Evolutionary conservation across 1,140 invertebrate genomes (phyloP).

Genomic region (Neelides sp.): DNA sequence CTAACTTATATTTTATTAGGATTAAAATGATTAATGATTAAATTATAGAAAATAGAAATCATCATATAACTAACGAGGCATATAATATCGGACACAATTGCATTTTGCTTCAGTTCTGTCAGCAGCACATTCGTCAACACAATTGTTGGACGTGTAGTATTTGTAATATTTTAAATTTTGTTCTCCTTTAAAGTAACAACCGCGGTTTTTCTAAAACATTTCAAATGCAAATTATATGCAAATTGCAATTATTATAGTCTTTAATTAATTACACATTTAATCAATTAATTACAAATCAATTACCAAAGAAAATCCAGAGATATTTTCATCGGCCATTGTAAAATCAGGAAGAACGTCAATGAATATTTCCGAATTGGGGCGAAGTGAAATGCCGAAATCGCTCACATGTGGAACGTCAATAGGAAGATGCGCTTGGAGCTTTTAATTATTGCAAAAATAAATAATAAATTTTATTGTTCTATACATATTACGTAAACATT

Average conservation of each 20-base stretch:
- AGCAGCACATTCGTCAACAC: constrained; percentile 28
- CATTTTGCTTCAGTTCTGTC: constrained; percentile 15
- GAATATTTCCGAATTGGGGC: constrained; percentile 23
- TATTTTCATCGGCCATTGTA: constrained; percentile 21
- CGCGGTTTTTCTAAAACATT: constrained; percentile 18
- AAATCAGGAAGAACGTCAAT: constrained; percentile 21
- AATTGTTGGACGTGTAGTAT: constrained; percentile 25
- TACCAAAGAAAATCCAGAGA: constrained; percentile 21
- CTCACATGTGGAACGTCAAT: constrained; percentile 23
- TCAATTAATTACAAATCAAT: not conserved
- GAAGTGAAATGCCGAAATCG: constrained; percentile 24
- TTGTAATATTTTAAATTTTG: constrained; percentile 18
- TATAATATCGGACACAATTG: constrained; percentile 24
- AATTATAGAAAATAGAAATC: not conserved
- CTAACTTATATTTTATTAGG: not conserved
- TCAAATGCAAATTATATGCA: not conserved
- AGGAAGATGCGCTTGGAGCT: constrained; percentile 21
- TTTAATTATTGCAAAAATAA: not conserved
- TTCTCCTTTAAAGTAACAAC: constrained; percentile 26
- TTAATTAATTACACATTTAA: not conserved
- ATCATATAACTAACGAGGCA: constrained; percentile 23
- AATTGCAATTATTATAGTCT: not conserved
- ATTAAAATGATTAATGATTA: not conserved
- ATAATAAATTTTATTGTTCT: not conserved
- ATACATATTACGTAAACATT: not conserved